Base-by-base conservation (phyloP, 2,113 vertebrate genomes). In the Lophochroa leadbeateri region DNA sequence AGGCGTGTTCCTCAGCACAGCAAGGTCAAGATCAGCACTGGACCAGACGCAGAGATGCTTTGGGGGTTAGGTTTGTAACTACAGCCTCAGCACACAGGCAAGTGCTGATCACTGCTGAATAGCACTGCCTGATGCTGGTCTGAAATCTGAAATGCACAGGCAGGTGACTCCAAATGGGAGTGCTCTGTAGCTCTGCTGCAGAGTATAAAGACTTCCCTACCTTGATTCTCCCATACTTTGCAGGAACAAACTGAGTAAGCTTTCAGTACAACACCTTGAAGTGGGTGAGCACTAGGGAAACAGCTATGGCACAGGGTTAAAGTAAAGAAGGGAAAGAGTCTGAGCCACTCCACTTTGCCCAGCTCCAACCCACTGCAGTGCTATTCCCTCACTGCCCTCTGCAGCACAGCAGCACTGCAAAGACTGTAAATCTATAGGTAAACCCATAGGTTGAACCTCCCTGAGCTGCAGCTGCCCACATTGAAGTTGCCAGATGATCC, bases 1-100 rank as follows among this genome's bases (percentile, higher is more conserved):
- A 64, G 14, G 8, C 2, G 1, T 1, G 0, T 21, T 50, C 25
- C 17, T 25, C 0, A 0, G 25, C 10, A 18, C 12, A 27, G 72
- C 9, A 0, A 2, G 21, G 46, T 11, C 25, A 16, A 76, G 25
- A 43, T 60, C 0, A 0, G 46, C 43, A 7, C 1, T 2, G 52
- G 57, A 50, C 2, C 21, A 44, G 75, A 3, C 11, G 12, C 10
- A 39, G 63, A 67, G 64, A 2, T 13, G 4, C 4, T 43, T n/a
- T n/a, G 33, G 31, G 11, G 12, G n/a, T 5, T 28, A 9, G 63
- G 25, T 41, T 53, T 77, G 46, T 16, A 21, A 4, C 27, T n/a
- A 27, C 52, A 71, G 75, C 35, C 33, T 41, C 0, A 0, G 70
- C 4, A 3, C 8, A 4, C 1, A 3, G 82, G 39, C 19, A 60